These are phyloP conservation scores for Ctenosaura bakeri DNA, from an alignment of 2,797 vertebrate species.

Conservation along the genomic window DNA sequence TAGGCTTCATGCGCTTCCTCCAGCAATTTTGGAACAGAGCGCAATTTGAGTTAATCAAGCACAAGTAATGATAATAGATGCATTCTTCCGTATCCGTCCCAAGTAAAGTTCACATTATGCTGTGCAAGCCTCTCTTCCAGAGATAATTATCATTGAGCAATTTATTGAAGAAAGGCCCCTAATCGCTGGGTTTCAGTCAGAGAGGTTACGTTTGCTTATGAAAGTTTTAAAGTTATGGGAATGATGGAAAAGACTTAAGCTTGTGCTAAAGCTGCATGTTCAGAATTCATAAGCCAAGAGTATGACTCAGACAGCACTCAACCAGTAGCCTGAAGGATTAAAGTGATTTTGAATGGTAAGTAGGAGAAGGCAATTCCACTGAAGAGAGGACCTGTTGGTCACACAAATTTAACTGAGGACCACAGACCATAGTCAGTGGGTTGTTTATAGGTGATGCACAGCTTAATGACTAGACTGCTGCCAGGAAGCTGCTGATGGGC, in stretches of 20 bases:
- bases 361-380: not conserved
- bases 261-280: not conserved
- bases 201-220: not conserved
- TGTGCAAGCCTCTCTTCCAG: constrained; percentile 9
- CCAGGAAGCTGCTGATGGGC: not conserved
- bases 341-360: not conserved
- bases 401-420: not conserved
- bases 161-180: constrained; percentile 9
- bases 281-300: not conserved
- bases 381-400: too few relatives aligned
- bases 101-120: constrained; percentile 7
- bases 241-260: not conserved
- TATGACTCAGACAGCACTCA: not conserved
- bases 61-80: constrained; percentile 21
- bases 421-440: not conserved
- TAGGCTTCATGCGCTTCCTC: constrained; percentile 30
- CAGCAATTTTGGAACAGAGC: constrained; percentile 6
- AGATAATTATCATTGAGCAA: not conserved
- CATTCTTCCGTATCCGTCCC: not conserved
- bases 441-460: not conserved
- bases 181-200: not conserved
- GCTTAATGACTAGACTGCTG: not conserved
- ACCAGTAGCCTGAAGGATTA: not conserved
- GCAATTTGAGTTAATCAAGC: constrained; percentile 33
- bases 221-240: not conserved